phyloP scores from a whole-genome alignment of 2,797 vertebrate genomes.

The Chrosomus eos region DNA sequence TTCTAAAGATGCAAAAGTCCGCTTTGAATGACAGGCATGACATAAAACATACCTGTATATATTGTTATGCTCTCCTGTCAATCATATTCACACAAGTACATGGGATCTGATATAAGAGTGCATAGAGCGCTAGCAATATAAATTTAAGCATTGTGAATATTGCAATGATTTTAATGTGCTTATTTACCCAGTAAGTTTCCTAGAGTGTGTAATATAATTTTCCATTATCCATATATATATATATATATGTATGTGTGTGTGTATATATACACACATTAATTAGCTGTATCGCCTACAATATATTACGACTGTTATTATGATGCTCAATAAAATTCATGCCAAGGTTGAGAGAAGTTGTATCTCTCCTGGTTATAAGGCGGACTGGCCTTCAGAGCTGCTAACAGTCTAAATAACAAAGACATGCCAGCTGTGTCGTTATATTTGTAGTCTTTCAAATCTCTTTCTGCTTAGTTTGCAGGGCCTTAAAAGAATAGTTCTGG shows the following conservation, averaged over 20 bases:
- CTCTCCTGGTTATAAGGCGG: neutral
- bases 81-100: conserved; percentile 32
- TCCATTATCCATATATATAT: neutral
- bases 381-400: neutral
- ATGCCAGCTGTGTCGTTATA: neutral
- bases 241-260: too few species aligned
- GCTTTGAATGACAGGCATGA: conserved; percentile 28
- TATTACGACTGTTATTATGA: neutral
- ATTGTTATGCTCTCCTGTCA: conserved; percentile 36
- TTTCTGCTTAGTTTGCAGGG: conserved; percentile 53
- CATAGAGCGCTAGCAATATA: neutral
- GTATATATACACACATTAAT: too few species aligned
- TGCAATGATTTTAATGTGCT: neutral
- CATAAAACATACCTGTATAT: conserved; percentile 26
- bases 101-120: neutral
- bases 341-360: neutral
- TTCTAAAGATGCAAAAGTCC: conserved; percentile 29
- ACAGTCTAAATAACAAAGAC: conserved; percentile 33
- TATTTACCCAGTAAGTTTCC: neutral
- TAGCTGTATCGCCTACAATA: neutral
- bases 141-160: neutral
- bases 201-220: neutral
- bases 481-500: conserved; percentile 32
- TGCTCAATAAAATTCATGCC: neutral
- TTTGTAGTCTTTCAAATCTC: conserved; percentile 35